Percentiles rank a stretch among this genome's conserved stretches.
Evolutionary conservation across 37 sponge, comb jelly and placozoan genomes (phyloP).

Genomic region (Amphimedon queenslandica): DNA sequence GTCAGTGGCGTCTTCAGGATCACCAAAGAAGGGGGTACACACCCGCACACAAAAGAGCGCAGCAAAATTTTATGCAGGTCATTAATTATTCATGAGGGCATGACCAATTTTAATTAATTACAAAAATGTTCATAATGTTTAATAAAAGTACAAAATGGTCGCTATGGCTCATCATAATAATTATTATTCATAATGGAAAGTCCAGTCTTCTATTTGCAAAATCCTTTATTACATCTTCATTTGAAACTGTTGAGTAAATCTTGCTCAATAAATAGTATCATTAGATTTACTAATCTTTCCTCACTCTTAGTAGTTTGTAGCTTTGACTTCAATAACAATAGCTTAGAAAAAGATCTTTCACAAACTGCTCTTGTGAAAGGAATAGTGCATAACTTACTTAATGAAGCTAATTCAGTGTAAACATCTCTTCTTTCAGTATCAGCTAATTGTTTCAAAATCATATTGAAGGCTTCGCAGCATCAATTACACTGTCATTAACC

Average conservation of each 20-base stretch:
- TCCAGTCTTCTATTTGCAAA: conserved; percentile 14
- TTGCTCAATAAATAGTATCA: conserved; percentile 8
- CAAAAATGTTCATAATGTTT: too few relatives aligned
- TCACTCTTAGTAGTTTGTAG: conserved; percentile 10
- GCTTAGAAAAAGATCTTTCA: conserved; percentile 8
- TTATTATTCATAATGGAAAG: conserved; percentile 3
- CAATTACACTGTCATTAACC: conserved; percentile 21
- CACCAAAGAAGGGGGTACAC: too few relatives aligned
- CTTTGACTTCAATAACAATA: neutral
- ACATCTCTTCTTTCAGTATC: conserved; percentile 15
- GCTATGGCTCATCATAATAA: too few relatives aligned
- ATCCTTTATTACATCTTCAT: conserved; percentile 3
- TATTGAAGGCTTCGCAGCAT: neutral
- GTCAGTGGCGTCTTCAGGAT: too few relatives aligned
- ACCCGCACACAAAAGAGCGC: too few relatives aligned
- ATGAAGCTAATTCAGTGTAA: conserved; percentile 10
- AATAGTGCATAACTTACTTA: neutral
- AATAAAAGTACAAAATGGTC: too few relatives aligned
- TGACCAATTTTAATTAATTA: too few relatives aligned
- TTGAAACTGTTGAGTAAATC: neutral
- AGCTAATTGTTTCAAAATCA: conserved; percentile 15
- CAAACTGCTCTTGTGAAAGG: conserved; percentile 10
- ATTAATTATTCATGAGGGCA: too few relatives aligned
- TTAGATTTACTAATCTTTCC: neutral
- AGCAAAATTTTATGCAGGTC: too few relatives aligned